Percentiles rank a stretch among this genome's conserved stretches.
These are phyloP conservation scores for Trimorus sp. DNA, from an alignment of 2,888 invertebrate species.

Conservation along the genomic window DNA sequence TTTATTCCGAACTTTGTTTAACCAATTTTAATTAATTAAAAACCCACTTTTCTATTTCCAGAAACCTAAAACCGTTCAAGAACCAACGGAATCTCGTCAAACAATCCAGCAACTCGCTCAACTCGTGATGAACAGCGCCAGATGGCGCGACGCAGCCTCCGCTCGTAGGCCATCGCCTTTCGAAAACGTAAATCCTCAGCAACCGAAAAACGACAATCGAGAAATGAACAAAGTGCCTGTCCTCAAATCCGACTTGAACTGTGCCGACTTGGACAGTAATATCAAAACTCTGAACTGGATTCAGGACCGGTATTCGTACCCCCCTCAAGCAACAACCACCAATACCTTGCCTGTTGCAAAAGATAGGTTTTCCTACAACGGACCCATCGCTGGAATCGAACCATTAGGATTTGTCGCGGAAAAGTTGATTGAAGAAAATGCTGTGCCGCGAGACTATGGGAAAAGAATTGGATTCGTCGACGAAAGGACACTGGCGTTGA, in stretches of 20 bases:
- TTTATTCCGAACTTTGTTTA: too few species aligned
- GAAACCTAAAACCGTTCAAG: constrained; percentile 1
- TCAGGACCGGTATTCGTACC: constrained; percentile 73
- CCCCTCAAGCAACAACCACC: constrained; percentile 21
- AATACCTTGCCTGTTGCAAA: constrained; percentile 31
- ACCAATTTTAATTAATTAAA: too few species aligned
- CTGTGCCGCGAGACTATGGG: constrained; percentile 51
- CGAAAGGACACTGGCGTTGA: constrained; percentile 32
- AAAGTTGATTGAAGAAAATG: constrained; percentile 17
- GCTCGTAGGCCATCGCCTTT: constrained; percentile 35
- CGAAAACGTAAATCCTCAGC: background rate
- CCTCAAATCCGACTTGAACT: background rate
- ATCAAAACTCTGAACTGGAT: constrained; percentile 74
- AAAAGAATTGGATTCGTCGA: constrained; percentile 63
- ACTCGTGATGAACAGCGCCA: constrained; percentile 78
- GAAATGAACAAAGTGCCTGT: background rate
- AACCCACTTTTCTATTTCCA: too few species aligned
- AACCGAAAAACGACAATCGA: background rate
- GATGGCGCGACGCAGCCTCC: constrained; percentile 74
- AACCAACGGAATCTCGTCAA: constrained; percentile 72
- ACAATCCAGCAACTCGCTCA: constrained; percentile 78
- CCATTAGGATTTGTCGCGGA: constrained; percentile 57
- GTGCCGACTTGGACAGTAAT: constrained; percentile 60
- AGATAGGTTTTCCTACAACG: constrained; percentile 58
- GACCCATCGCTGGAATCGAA: constrained; percentile 54